Conservation (phyloP, 2,888 invertebrate species). For the Sisyra nigra region DNA sequence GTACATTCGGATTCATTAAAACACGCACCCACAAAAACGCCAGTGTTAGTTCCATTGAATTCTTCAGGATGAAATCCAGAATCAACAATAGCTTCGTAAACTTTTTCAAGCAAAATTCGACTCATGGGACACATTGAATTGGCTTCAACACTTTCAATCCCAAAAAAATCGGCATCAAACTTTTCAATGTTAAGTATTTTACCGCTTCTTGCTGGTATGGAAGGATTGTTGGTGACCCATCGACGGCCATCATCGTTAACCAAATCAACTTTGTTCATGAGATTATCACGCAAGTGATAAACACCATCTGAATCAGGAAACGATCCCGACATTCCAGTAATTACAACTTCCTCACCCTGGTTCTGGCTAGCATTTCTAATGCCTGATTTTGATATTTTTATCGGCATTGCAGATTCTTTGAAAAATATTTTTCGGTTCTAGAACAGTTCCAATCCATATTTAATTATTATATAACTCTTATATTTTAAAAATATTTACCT, state of each 20-base stretch:
- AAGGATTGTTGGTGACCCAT: slow-evolving; percentile 50
- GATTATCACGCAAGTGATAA: slow-evolving; percentile 47
- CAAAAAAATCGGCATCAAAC: slow-evolving; percentile 40
- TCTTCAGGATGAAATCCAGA: slow-evolving; percentile 50
- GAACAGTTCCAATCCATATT: too few species aligned
- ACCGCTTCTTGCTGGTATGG: slow-evolving; percentile 44
- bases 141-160: slow-evolving; percentile 53
- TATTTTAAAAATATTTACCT: too few species aligned
- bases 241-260: slow-evolving; percentile 63
- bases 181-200: slow-evolving; percentile 37
- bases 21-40: slow-evolving; percentile 65
- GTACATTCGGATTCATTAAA: slow-evolving; percentile 63
- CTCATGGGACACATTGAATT: slow-evolving; percentile 37
- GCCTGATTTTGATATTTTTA: too few species aligned
- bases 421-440: too few species aligned
- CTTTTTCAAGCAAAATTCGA: slow-evolving; percentile 39
- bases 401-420: too few species aligned
- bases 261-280: slow-evolving; percentile 67
- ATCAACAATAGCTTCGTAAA: slow-evolving; percentile 42
- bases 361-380: too few species aligned
- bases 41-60: slow-evolving; percentile 54
- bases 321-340: slow-evolving; percentile 51
- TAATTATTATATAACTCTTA: too few species aligned
- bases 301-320: slow-evolving; percentile 67
- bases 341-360: slow-evolving; percentile 50